Evolutionary conservation across 2,888 invertebrate species (phyloP), one percentile per base, ranked within the genome.

Genomic region (Corbicula japonica): DNA sequence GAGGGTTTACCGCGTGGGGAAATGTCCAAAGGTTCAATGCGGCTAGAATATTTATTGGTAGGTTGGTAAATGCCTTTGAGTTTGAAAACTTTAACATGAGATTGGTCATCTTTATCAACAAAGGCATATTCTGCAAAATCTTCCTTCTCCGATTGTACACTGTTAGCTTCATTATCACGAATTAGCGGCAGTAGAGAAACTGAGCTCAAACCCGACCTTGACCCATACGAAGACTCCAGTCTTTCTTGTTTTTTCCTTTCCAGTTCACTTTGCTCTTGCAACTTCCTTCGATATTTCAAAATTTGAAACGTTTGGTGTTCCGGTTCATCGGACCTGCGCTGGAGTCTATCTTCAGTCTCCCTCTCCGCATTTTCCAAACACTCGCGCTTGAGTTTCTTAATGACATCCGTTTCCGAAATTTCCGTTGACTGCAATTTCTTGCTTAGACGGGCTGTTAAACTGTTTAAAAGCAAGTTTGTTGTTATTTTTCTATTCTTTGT

Each of bases 81-180:
- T 69, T 87, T 87, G 66, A 86, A 87, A 28, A 84, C 83, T 74
- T 87, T 87, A 0, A 87, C 84, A 68, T 76, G 80, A 10, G 84
- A 84, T 21, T 74, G 38, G 63, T 87, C 87, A n/a, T 87, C 84
- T 68, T 82, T 84, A 63, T 86, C 87, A 18, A 87, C 76, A 10
- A 77, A 68, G 0, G 74, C 80, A 48, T 75, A 83, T 41, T 83
- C 75, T 5, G 80, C 63, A 35, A 72, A 83, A 10, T 62, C 56
- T 15, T 75, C 75, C 23, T 60, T 56, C 21, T 65, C 23, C 21
- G 48, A 58, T 1, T 34, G 48, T 0, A 58, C 38, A 26, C 48
- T 65, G n/a, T 60, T 50, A 6, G 28, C 15, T 15, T 46, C 41
- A 41, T 61, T 74, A 1, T 41, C 61, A 10, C 30, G 56, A 8